Base-by-base conservation (phyloP, 2,113 vertebrate genomes). In the Tor tambroides region DNA sequence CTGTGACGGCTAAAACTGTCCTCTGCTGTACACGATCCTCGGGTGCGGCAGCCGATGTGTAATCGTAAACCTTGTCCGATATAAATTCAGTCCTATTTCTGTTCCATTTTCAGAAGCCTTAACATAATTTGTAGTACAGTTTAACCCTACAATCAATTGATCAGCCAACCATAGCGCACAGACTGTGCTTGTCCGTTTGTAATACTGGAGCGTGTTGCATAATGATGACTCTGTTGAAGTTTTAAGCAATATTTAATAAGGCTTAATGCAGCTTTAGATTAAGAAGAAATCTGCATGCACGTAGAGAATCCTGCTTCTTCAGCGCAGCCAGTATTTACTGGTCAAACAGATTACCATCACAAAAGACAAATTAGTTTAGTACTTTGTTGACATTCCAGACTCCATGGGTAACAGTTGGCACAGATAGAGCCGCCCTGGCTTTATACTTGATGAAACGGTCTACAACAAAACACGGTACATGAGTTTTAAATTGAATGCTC, bases 221-320 rank as follows among this genome's bases (percentile, higher is more conserved):
- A 86, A 90, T 38, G 84, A 88, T 75, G 75, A 80, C 72, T 26
- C 67, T 67, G 84, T 83, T 61, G 80, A 88, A 83, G 89, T 91
- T 89, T 91, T 79, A 87, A 87, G 87, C 87, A 69, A 83, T 85
- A 89, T 91, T 92, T 90, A 91, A 90, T 91, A 89, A 90, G 78
- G 87, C 89, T 87, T 91, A 92, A 92, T 90, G 88, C 90, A 91
- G 88, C 85, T 92, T 92, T 92, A 91, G 92, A 91, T 89, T 92
- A 91, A 88, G 87, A 56, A 91, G 82, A 85, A 90, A 88, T 89
- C 83, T 90, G 87, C 90, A 80, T 76, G 85, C 87, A 86, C 65
- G 54, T 88, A 69, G 83, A 84, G 86, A 92, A 91, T 91, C 82
- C 84, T 89, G 90, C 88, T 49, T 80, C 83, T 88, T 89, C 91